Evolutionary conservation across 1,140 invertebrate genomes (phyloP).

Genomic region (Cydia fagiglandana): DNA sequence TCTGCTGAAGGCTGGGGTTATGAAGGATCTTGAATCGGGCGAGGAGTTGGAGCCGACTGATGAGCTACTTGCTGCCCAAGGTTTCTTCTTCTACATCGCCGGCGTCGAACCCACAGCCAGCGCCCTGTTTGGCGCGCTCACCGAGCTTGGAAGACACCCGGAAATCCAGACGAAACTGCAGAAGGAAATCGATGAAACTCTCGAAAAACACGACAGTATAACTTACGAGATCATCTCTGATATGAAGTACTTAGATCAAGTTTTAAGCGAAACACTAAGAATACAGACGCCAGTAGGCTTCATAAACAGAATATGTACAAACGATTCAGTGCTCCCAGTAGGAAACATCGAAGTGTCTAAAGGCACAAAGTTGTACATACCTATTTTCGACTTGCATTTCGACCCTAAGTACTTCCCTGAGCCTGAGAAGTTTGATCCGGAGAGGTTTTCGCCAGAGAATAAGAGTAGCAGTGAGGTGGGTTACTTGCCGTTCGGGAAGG

Average conservation of each 20-base stretch:
- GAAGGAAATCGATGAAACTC: slow-evolving; percentile 31
- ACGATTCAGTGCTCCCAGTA: slow-evolving; percentile 21
- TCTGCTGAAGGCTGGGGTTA: neutral
- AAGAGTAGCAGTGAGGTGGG: slow-evolving; percentile 54
- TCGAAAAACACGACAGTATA: slow-evolving; percentile 15
- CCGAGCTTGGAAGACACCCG: slow-evolving; percentile 29
- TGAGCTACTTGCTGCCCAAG: slow-evolving; percentile 26
- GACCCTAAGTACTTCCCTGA: slow-evolving; percentile 49
- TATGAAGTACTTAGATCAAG: slow-evolving; percentile 23
- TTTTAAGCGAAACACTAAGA: slow-evolving; percentile 30
- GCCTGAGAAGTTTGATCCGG: slow-evolving; percentile 79
- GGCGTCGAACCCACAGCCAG: slow-evolving; percentile 32
- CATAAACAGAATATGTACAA: slow-evolving; percentile 17
- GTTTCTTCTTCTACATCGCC: slow-evolving; percentile 15
- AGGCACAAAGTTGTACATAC: slow-evolving; percentile 77
- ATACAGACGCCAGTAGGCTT: slow-evolving; percentile 32
- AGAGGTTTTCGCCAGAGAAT: slow-evolving; percentile 63
- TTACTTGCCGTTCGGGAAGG: slow-evolving; percentile 82
- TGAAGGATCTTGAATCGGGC: slow-evolving; percentile 3
- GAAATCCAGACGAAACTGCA: slow-evolving; percentile 26
- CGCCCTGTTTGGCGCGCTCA: slow-evolving; percentile 17
- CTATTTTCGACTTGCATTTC: slow-evolving; percentile 80
- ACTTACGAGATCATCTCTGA: slow-evolving; percentile 25
- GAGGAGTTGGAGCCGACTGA: slow-evolving; percentile 27
- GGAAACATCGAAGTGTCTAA: slow-evolving; percentile 37